phyloP scores from a whole-genome alignment of 2,797 vertebrate species.

The Schizopygopsis pylzovi region DNA sequence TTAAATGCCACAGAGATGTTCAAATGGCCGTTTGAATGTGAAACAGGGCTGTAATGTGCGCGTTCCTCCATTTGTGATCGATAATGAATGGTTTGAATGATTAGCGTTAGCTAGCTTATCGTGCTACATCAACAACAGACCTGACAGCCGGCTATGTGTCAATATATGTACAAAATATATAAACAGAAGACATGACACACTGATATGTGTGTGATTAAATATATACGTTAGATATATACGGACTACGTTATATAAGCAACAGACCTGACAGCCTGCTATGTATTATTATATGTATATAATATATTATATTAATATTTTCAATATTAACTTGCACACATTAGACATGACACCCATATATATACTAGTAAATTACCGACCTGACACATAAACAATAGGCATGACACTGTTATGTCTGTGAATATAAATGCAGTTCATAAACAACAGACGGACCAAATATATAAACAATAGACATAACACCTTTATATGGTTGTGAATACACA shows the following conservation, averaged over 20 bases:
- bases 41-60: background rate
- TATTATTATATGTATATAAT: background rate
- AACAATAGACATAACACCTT: background rate
- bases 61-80: background rate
- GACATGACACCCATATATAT: background rate
- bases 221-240: background rate
- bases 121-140: slow-evolving; percentile 44
- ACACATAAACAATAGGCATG: background rate
- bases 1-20: background rate
- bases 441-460: background rate
- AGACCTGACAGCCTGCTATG: background rate
- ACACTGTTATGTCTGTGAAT: background rate
- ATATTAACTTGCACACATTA: background rate
- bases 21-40: background rate
- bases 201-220: background rate
- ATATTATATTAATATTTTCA: background rate
- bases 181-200: background rate
- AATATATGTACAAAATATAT: background rate
- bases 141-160: background rate
- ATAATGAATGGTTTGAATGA: slow-evolving; percentile 40
- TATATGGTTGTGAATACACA: background rate
- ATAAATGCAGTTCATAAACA: background rate
- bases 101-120: slow-evolving; percentile 44
- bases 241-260: background rate
- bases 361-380: background rate